Evolutionary conservation across 2,888 invertebrate genomes (phyloP).

Genomic region (Mesoligia furuncula): DNA sequence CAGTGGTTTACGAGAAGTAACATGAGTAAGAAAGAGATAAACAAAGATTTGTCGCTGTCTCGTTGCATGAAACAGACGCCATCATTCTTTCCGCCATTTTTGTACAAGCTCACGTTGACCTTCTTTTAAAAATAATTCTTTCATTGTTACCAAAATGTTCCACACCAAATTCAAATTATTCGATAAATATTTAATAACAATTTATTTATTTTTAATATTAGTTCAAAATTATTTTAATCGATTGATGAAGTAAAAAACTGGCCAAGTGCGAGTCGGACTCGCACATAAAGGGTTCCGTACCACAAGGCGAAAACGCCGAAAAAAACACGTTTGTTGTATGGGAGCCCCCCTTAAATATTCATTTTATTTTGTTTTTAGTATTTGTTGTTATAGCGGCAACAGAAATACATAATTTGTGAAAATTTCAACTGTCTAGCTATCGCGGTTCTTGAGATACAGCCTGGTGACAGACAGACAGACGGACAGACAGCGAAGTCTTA

Average conservation of each 20-base stretch:
- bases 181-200: neutral
- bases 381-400: no score
- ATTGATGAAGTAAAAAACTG: neutral
- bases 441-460: no score
- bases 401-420: no score
- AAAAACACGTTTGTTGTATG: no score
- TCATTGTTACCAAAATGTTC: neutral
- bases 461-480: no score
- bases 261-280: no score
- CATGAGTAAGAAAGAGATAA: constrained; percentile 78
- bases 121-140: constrained; percentile 30
- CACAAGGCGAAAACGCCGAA: no score
- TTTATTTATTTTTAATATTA: neutral
- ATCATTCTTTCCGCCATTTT: constrained; percentile 88
- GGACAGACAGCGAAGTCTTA: no score
- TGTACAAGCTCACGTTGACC: constrained; percentile 53
- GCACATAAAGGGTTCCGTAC: no score
- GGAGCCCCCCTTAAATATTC: no score
- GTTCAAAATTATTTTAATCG: neutral
- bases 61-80: constrained; percentile 82
- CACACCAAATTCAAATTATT: neutral
- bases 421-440: no score
- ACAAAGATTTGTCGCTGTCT: constrained; percentile 62
- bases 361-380: no score
- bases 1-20: constrained; percentile 66